phyloP scores from a whole-genome alignment of 2,888 invertebrate genomes.

The Acrocyrtus sp. region DNA sequence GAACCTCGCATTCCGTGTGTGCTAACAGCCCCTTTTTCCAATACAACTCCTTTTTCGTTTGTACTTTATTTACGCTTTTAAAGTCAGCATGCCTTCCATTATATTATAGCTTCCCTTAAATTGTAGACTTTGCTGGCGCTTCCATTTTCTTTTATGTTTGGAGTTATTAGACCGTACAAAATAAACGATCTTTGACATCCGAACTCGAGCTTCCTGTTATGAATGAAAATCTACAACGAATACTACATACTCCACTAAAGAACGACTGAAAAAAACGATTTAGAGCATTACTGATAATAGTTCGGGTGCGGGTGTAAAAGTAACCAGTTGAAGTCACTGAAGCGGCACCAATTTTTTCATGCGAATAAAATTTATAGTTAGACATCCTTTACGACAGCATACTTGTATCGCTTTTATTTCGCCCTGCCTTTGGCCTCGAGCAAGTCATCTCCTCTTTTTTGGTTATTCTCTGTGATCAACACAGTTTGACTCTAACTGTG shows the following conservation, averaged over 20 bases:
- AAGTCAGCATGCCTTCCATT: not conserved
- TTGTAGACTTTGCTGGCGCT: not conserved
- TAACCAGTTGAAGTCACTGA: not conserved
- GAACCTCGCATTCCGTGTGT: no score
- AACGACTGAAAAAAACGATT: no score
- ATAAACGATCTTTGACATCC: constrained; percentile 31
- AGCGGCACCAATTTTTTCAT: not conserved
- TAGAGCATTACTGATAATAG: not conserved
- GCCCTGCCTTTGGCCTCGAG: not conserved
- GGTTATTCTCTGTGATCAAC: no score
- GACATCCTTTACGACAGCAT: not conserved
- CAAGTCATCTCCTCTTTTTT: not conserved
- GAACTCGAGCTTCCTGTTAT: constrained; percentile 20
- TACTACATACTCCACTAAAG: not conserved
- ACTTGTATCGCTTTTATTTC: not conserved
- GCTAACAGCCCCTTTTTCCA: no score
- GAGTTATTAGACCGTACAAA: constrained; percentile 27
- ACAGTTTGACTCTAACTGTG: no score
- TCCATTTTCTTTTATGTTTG: not conserved
- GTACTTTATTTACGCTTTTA: not conserved
- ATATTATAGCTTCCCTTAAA: not conserved
- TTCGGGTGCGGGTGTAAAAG: not conserved
- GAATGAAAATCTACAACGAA: not conserved
- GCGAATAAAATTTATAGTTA: not conserved
- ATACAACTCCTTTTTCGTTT: no score